phyloP scores from a whole-genome alignment of 2,888 invertebrate genomes.

The Eilema depressum region DNA sequence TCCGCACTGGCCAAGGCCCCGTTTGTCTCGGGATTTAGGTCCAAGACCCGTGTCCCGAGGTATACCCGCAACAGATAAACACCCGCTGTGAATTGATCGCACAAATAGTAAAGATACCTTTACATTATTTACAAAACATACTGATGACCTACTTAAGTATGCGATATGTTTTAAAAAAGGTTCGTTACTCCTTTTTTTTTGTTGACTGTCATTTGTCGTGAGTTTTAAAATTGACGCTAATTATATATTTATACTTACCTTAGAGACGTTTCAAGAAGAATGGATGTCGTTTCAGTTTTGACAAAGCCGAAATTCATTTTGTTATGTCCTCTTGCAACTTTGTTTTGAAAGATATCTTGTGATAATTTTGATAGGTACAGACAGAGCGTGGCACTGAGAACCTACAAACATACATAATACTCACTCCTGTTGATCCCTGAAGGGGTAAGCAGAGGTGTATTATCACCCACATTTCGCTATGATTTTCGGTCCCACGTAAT shows the following conservation, averaged over 20 bases:
- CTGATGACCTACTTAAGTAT: background rate
- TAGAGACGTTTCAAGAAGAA: background rate
- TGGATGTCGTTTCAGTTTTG: background rate
- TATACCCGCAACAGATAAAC: background rate
- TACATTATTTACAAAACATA: conserved; percentile 11
- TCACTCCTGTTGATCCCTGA: too few relatives aligned
- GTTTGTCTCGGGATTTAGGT: too few relatives aligned
- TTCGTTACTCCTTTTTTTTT: conserved; percentile 17
- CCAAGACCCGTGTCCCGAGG: too few relatives aligned
- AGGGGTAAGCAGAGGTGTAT: too few relatives aligned
- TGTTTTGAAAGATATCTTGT: background rate
- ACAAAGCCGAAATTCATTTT: background rate
- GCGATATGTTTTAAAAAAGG: conserved; percentile 5
- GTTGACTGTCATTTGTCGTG: conserved; percentile 10
- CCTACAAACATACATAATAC: too few relatives aligned
- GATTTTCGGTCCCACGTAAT: too few relatives aligned
- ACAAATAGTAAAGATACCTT: background rate
- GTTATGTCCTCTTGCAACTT: background rate
- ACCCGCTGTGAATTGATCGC: background rate
- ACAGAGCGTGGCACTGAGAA: too few relatives aligned
- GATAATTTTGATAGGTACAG: too few relatives aligned
- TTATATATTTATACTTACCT: background rate
- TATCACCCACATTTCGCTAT: too few relatives aligned
- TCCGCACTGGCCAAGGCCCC: too few relatives aligned
- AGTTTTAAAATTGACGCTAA: conserved; percentile 7